Conservation (phyloP, 2,888 invertebrate genomes). For the Thyatira batis region DNA sequence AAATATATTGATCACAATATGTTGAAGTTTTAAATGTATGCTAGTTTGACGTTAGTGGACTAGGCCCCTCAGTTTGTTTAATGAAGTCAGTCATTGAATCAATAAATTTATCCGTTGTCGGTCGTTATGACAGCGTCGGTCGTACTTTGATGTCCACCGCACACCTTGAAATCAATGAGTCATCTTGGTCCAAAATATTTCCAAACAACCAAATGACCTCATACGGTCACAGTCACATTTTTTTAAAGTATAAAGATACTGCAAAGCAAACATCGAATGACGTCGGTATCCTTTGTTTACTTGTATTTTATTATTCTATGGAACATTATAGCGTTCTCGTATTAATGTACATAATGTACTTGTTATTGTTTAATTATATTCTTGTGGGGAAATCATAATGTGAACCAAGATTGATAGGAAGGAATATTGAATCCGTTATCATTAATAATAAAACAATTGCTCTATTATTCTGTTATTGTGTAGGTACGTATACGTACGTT, state of each 20-base stretch:
- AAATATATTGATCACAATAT: too few species aligned
- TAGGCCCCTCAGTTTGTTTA: slow-evolving; percentile 21
- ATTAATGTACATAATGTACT: background rate
- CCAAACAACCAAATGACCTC: slow-evolving; percentile 58
- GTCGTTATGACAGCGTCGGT: slow-evolving; percentile 14
- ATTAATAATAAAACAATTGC: background rate
- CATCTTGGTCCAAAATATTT: slow-evolving; percentile 44
- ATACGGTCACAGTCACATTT: slow-evolving; percentile 48
- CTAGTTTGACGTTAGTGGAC: slow-evolving; percentile 8
- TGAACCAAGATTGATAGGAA: background rate
- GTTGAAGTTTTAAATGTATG: background rate
- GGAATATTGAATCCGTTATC: background rate
- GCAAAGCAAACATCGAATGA: slow-evolving; percentile 34
- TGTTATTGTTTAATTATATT: background rate
- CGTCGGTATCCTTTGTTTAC: slow-evolving; percentile 25
- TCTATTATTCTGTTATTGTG: background rate
- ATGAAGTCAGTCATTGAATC: slow-evolving; percentile 37
- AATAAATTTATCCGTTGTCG: slow-evolving; percentile 35
- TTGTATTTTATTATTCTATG: slow-evolving; percentile 12
- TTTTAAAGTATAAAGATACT: slow-evolving; percentile 41
- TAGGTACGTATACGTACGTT: too few species aligned
- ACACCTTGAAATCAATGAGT: slow-evolving; percentile 42
- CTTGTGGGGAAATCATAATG: background rate
- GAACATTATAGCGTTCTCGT: slow-evolving; percentile 4
- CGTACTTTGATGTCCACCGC: slow-evolving; percentile 41